phyloP scores from a whole-genome alignment of 2,888 invertebrate species.

The Tethea ocularis region DNA sequence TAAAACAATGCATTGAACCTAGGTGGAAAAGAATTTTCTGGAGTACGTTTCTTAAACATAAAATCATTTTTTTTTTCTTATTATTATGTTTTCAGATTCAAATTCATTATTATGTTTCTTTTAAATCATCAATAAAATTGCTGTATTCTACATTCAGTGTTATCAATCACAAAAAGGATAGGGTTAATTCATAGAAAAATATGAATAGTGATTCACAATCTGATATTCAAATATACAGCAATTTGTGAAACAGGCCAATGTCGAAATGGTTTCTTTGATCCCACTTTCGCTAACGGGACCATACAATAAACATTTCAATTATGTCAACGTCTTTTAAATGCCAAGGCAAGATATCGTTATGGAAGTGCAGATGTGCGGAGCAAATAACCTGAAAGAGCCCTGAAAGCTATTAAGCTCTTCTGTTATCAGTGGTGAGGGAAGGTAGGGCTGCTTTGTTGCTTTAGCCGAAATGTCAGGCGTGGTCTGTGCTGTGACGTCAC shows the following conservation, averaged over 20 bases:
- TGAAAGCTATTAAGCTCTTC: constrained; percentile 71
- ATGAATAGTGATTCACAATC: neutral
- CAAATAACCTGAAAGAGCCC: constrained; percentile 67
- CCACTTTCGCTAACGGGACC: neutral
- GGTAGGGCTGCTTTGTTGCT: constrained; percentile 80
- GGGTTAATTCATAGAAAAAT: no score
- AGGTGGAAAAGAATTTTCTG: no score
- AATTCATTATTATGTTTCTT: no score
- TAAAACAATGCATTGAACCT: neutral
- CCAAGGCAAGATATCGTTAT: constrained; percentile 62
- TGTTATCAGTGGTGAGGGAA: constrained; percentile 69
- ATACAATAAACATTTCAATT: constrained; percentile 11
- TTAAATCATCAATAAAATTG: no score
- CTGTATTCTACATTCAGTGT: neutral
- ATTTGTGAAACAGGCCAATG: neutral
- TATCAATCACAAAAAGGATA: no score
- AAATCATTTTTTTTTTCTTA: neutral
- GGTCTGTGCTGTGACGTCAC: constrained; percentile 78
- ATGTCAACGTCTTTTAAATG: constrained; percentile 52
- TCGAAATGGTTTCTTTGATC: neutral
- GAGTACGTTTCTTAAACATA: neutral
- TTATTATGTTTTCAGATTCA: no score
- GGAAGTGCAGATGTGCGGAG: constrained; percentile 52
- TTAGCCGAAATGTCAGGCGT: constrained; percentile 79
- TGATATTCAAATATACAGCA: neutral